phyloP scores from a whole-genome alignment of 2,113 vertebrate genomes.

The Amphiprion percula region DNA sequence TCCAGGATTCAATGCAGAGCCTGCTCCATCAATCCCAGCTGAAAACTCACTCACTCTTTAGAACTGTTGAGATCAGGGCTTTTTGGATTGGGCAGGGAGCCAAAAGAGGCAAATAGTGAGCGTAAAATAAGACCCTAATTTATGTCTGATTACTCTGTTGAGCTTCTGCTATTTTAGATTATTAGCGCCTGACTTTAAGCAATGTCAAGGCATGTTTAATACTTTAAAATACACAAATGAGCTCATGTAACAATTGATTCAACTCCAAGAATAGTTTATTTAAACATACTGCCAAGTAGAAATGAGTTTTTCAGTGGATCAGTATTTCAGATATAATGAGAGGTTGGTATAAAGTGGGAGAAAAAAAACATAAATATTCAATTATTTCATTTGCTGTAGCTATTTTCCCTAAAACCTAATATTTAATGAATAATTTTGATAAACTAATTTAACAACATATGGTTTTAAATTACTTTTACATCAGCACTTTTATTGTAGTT shows the following conservation, averaged over 20 bases:
- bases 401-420: neutral
- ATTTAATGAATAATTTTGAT: too few species aligned
- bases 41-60: conserved; percentile 35
- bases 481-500: neutral
- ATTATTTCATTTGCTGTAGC: neutral
- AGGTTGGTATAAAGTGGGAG: neutral
- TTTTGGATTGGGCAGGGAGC: conserved; percentile 36
- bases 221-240: neutral
- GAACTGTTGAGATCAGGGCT: conserved; percentile 35
- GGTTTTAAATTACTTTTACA: neutral
- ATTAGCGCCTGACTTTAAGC: neutral
- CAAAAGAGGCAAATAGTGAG: conserved; percentile 12
- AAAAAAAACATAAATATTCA: neutral
- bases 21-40: conserved; percentile 44
- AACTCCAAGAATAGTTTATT: neutral
- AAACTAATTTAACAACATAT: too few species aligned
- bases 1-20: conserved; percentile 12
- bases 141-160: conserved; percentile 6
- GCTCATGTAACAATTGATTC: neutral
- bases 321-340: neutral
- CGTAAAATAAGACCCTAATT: conserved; percentile 30
- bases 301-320: neutral
- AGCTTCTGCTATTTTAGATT: conserved; percentile 20
- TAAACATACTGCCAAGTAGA: neutral
- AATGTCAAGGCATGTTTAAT: neutral